Evolutionary conservation across 2,888 invertebrate genomes (phyloP), one percentile per base, ranked within the genome.

Genomic region (Sisyra nigra): DNA sequence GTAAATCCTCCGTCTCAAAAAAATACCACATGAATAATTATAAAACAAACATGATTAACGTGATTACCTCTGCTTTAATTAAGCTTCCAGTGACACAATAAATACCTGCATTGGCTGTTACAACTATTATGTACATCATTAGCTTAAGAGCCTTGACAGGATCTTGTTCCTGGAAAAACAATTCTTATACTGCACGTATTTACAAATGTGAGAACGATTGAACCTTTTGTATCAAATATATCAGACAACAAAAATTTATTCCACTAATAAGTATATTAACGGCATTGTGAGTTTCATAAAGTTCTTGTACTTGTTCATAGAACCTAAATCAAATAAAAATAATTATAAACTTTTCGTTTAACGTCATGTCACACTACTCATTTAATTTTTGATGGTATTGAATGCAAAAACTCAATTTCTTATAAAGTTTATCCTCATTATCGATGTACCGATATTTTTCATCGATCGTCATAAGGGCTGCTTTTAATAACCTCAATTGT

Each of bases 361-460:
- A 13, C n/a, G n/a, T n/a, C 33, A n/a, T 6, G 5, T 33, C 9
- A 5, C n/a, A n/a, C 4, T 36, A 37, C 37, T 19, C 4, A 18
- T 10, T 37, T 9, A 37, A 17, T 37, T 34, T 42, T 36, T 14
- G 9, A 42, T 33, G 34, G 18, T 34, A 29, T 17, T 33, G 15
- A 35, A 42, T 42, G 17, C 35, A 33, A 35, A 42, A 34, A 19
- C n/a, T 11, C 24, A 24, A 31, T 32, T 36, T 10, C 14, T 41
- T 37, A n/a, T 38, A 30, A 34, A 42, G 14, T 9, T 37, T 17
- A 2, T 37, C 19, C 4, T 37, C 37, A 10, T 9, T 13, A 18
- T 19, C 37, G 2, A 3, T 19, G 10, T 13, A 8, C 7, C 19
- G 7, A 37, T 37, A 18, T 19, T 13, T 13, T n/a, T 15, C 18